phyloP scores from a whole-genome alignment of 2,113 vertebrate genomes.

The Morphnarchus princeps region DNA sequence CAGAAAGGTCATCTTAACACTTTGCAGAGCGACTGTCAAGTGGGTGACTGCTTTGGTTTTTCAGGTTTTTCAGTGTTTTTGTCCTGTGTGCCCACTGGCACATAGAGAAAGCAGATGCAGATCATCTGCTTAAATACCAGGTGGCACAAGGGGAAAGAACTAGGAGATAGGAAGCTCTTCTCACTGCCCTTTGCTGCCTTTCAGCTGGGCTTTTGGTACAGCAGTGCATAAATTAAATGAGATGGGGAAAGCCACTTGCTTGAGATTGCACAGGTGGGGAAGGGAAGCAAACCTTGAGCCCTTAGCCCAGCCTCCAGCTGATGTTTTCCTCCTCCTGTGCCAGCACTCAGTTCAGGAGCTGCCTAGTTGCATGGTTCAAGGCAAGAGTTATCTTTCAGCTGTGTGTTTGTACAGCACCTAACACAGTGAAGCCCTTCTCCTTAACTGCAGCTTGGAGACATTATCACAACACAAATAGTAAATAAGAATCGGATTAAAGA shows the following conservation, averaged over 20 bases:
- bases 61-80: background rate
- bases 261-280: background rate
- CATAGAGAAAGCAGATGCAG: background rate
- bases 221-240: background rate
- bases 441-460: conserved; percentile 13
- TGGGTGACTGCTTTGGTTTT: background rate
- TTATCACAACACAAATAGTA: conserved; percentile 46
- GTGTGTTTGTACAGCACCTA: conserved; percentile 17
- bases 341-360: background rate
- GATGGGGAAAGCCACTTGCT: background rate
- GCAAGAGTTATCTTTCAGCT: conserved; percentile 15
- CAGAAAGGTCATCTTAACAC: background rate
- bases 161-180: background rate
- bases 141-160: background rate
- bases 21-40: background rate
- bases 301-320: background rate
- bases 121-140: background rate
- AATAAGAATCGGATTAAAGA: conserved; percentile 55
- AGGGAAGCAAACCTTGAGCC: background rate
- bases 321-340: background rate
- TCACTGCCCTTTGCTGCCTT: background rate
- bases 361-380: background rate
- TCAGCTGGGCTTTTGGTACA: background rate
- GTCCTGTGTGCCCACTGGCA: background rate
- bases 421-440: conserved; percentile 27